Conservation (phyloP, 2,113 vertebrate species). For the Alligator sinensis region DNA sequence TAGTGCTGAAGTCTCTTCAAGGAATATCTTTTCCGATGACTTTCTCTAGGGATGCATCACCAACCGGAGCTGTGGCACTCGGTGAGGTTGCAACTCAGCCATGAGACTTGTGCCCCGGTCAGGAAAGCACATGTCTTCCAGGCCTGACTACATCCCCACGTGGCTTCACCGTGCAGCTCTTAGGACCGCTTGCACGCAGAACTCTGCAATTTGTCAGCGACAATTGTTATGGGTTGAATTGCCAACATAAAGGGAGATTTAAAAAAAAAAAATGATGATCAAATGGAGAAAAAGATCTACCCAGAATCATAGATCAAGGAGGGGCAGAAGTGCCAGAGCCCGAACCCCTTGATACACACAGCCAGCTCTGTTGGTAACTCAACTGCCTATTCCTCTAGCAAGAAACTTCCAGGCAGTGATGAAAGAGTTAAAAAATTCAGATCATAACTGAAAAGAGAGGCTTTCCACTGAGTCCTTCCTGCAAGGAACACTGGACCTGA, state of each 20-base stretch:
- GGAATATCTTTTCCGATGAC: not conserved
- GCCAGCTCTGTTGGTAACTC: not conserved
- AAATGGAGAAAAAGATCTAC: no score
- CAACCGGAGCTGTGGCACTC: not conserved
- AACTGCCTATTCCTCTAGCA: fast-evolving
- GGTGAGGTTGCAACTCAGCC: not conserved
- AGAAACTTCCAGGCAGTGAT: not conserved
- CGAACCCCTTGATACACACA: not conserved
- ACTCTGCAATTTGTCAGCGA: not conserved
- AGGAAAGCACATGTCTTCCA: not conserved
- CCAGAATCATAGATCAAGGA: no score
- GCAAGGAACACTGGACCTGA: fast-evolving
- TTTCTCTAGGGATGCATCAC: not conserved
- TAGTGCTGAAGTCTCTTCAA: not conserved
- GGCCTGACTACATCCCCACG: no score
- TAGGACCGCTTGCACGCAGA: no score
- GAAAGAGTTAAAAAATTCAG: not conserved
- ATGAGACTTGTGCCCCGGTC: not conserved
- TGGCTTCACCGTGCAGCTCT: no score
- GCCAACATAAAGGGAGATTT: no score
- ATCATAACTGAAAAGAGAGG: not conserved
- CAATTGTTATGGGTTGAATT: fast-evolving
- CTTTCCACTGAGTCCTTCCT: not conserved
- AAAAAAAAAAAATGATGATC: no score
- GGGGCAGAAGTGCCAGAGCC: no score